Conservation (phyloP, 2,888 invertebrate species). For the Phyto melanocephala region DNA sequence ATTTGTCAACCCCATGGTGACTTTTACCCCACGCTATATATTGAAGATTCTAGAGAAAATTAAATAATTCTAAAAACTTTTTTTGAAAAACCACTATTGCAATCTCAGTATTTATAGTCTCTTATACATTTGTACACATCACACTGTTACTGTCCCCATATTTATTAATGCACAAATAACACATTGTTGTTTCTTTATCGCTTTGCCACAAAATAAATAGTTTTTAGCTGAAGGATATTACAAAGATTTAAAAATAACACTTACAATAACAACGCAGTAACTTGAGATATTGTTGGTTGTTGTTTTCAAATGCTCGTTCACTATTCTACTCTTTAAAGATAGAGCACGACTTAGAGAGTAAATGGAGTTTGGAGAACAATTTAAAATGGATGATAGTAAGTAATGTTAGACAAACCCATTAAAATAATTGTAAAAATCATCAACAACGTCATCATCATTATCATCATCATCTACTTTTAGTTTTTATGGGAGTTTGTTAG, state of each 20-base stretch:
- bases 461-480: background rate
- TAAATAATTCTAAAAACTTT: too few relatives aligned
- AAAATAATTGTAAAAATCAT: slow-evolving; percentile 41
- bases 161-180: background rate
- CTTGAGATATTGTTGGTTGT: background rate
- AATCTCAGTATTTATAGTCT: too few relatives aligned
- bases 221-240: slow-evolving; percentile 28
- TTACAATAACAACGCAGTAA: background rate
- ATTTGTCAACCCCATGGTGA: too few relatives aligned
- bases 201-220: slow-evolving; percentile 11
- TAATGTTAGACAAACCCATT: slow-evolving; percentile 28
- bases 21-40: too few relatives aligned
- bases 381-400: slow-evolving; percentile 1
- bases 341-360: background rate
- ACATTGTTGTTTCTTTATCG: background rate
- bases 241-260: background rate
- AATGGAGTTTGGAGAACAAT: background rate
- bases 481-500: slow-evolving; percentile 16
- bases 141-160: too few relatives aligned
- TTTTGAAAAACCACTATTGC: too few relatives aligned
- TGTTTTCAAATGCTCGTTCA: background rate
- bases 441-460: slow-evolving; percentile 2
- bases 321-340: background rate
- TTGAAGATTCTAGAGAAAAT: too few relatives aligned
- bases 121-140: too few relatives aligned